Evolutionary conservation across 2,797 vertebrate species (phyloP), one percentile per base, ranked within the genome.

Genomic region (Borostomias antarcticus): DNA sequence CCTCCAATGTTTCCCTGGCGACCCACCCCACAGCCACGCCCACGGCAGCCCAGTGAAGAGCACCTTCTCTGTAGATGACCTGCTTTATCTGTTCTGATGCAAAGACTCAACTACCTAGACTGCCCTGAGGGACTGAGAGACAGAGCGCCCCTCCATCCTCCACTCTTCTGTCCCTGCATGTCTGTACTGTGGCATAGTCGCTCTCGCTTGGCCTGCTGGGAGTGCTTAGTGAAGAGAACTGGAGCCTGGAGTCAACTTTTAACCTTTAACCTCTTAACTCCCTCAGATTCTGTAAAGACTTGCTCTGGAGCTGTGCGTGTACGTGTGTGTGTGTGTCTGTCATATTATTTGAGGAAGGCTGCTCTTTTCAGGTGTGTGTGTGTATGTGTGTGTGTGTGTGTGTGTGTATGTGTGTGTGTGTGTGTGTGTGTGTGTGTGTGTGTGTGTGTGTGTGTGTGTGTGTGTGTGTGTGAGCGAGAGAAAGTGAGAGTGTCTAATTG

Each of bases 1-100:
- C 92, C 45, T 92, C 95, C 23, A 90, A 90, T 13, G 84, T 86
- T 60, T 94, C 95, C 40, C 70, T 96, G 76, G 81, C 87, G 35
- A 71, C 26, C 5, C 95, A 23, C 66, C 91, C 86, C 58, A 86
- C 89, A 29, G 69, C 81, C 61, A 63, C 85, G 7, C 77, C 88
- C 9, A 66, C 88, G 9, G 82, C 81, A 2, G 88, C 87, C 26
- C 83, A 89, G 69, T 90, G 79, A 76, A 77, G 59, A 73, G 13
- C n/a, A 4, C 13, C 9, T 1, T 81, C 77, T 70, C 79, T 73
- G 61, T 69, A 21, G 33, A 33, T 32, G 2, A 7, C 25, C 11
- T 29, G 2, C 45, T 80, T 51, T 45, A 69, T 33, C 62, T 70
- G 21, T 40, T 64, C 21, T 51, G 70, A 71, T 59, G 61, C 59